A percentile compares a stretch with the other conserved stretches of the same genome.
These are phyloP conservation scores for Channa argus DNA, from an alignment of 2,113 vertebrate species.

Conservation along the genomic window DNA sequence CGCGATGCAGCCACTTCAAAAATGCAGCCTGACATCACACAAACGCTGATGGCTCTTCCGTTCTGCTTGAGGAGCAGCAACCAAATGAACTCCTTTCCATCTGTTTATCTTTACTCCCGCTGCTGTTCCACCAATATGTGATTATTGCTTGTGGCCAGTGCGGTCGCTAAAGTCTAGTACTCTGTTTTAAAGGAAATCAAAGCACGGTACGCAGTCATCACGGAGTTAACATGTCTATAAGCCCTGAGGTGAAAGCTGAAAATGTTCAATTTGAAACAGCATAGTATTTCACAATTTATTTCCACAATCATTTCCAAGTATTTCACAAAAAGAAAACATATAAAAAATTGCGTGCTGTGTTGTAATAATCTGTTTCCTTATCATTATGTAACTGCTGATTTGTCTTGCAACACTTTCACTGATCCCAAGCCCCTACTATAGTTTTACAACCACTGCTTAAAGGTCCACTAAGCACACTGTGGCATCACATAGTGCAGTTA, in stretches of 20 bases:
- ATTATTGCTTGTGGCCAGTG: no score
- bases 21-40: slow-evolving; percentile 34
- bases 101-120: slow-evolving; percentile 16
- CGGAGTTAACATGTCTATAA: no score
- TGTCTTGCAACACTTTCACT: neutral
- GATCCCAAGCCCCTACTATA: neutral
- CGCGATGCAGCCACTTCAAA: slow-evolving; percentile 31
- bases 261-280: no score
- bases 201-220: no score
- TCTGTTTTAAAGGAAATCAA: no score
- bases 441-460: neutral
- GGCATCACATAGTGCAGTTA: neutral
- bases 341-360: no score
- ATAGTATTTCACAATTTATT: no score
- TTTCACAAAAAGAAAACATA: no score
- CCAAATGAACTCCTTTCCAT: slow-evolving; percentile 4
- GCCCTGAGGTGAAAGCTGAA: no score
- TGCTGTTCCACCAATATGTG: neutral
- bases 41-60: slow-evolving; percentile 9
- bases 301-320: no score
- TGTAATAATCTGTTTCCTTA: no score
- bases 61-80: neutral
- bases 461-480: neutral
- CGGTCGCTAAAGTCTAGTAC: no score
- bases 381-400: neutral